Conservation (phyloP, 2,797 vertebrate species). For the Paedocypris micromegethes region DNA sequence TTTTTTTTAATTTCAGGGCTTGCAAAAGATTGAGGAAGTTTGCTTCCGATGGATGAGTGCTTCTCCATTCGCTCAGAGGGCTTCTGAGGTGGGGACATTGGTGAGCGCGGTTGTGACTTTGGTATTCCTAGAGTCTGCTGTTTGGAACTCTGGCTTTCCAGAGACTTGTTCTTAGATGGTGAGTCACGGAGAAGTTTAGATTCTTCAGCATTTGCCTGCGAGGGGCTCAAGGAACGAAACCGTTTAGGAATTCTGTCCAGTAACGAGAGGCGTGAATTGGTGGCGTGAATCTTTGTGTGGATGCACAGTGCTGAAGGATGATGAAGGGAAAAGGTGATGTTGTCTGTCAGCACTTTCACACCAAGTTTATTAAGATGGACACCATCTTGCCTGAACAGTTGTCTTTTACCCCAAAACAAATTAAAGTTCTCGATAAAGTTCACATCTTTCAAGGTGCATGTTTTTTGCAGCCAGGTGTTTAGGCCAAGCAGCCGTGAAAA, state of each 20-base stretch:
- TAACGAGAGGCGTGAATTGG: not conserved
- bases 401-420: conserved; percentile 2
- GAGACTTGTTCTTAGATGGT: not conserved
- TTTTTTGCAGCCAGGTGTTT: conserved; percentile 11
- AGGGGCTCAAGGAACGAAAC: not conserved
- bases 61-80: conserved; percentile 11
- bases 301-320: not conserved
- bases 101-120: not conserved
- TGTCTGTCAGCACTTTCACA: not conserved
- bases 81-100: not conserved
- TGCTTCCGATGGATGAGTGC: conserved; percentile 15
- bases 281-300: not conserved
- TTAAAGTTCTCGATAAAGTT: conserved; percentile 11
- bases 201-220: not conserved
- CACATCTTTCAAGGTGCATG: not conserved
- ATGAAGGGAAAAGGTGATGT: not conserved
- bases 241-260: not conserved
- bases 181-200: not conserved
- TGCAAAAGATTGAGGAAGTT: conserved; percentile 1
- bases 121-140: not conserved
- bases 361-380: conserved; percentile 3
- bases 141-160: not conserved
- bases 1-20: not conserved
- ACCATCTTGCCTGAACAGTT: not conserved
- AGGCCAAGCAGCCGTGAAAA: conserved; percentile 5